Evolutionary conservation across 2,113 vertebrate species (phyloP), one percentile per base, ranked within the genome.

Genomic region (Xyrauchen texanus): DNA sequence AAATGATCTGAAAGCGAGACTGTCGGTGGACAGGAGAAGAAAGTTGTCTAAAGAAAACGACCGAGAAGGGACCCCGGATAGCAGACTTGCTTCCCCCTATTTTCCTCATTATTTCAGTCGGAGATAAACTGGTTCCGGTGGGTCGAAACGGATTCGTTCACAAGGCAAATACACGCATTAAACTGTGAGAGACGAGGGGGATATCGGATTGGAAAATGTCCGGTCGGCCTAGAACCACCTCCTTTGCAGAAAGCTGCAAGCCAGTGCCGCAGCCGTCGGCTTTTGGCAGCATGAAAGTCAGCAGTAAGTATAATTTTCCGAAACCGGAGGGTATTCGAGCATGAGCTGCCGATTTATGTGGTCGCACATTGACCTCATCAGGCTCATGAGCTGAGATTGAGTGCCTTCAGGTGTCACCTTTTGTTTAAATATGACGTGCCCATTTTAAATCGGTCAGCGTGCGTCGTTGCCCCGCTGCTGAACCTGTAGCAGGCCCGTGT

Each of bases 241-340:
- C 97, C 90, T 98, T 99, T 91, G 97, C 97, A 60, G 97, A 99
- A 91, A 98, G 96, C 96, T 98, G 96, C 95, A 98, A 98, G 87
- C 96, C 97, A 68, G 96, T 97, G 91, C 95, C 96, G 94, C 97
- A 96, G 93, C 97, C 97, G 80, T 98, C 97, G 52, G 95, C 96
- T 34, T 98, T 99, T 88, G 97, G 97, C 92, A 98, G 94, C 94
- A 96, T 98, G 96, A 99, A 98, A 99, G 97, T 99, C 94, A 99
- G 97, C 97, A 94, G 97, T 98, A 92, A 98, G 97, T 98, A 96
- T 80, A 34, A 76, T 84, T 66, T 79, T 47, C 55, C 44, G 65
- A 70, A n/a, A 8, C 7, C 64, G 61, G 21, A 13, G n/a, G 9
- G 21, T 12, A 45, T 13, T n/a, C 4, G 57, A 1, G 21, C 21